Evolutionary conservation across 2,113 vertebrate species (phyloP).

Genomic region (Limnothrissa miodon): DNA sequence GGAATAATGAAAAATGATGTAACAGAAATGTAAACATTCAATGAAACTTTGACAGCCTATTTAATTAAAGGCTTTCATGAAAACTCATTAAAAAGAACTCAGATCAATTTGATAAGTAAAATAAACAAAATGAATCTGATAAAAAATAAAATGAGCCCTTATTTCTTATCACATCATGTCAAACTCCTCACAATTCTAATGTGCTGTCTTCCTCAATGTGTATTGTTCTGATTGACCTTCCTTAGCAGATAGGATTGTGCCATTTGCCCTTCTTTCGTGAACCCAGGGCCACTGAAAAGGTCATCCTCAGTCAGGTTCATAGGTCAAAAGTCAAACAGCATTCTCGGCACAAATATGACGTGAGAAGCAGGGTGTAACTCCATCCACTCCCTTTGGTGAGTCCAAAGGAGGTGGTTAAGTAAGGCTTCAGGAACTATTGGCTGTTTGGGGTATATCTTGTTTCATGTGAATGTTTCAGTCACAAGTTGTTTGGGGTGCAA

Average conservation of each 20-base stretch:
- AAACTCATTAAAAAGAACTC: not conserved
- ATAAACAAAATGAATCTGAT: not conserved
- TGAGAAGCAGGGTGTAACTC: not conserved
- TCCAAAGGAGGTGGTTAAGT: not conserved
- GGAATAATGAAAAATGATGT: not conserved
- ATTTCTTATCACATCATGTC: not conserved
- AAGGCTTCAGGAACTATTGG: not conserved
- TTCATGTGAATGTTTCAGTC: not conserved
- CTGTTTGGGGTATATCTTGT: slow-evolving; percentile 4
- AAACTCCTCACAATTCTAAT: not conserved
- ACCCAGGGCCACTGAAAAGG: not conserved
- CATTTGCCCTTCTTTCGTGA: not conserved
- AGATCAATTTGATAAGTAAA: not conserved
- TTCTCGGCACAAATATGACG: not conserved
- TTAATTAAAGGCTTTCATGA: not conserved
- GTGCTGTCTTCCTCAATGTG: not conserved
- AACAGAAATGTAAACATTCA: not conserved
- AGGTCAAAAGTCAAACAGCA: slow-evolving; percentile 34
- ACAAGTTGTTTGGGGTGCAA: not conserved
- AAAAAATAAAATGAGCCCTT: not conserved
- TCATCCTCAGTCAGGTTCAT: slow-evolving; percentile 3
- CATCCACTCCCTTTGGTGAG: not conserved
- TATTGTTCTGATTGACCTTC: too few relatives aligned
- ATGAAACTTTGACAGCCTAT: not conserved
- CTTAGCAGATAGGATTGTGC: not conserved